Evolutionary conservation across 1,140 invertebrate species (phyloP), one percentile per base, ranked within the genome.

Genomic region (Mamestra configurata): DNA sequence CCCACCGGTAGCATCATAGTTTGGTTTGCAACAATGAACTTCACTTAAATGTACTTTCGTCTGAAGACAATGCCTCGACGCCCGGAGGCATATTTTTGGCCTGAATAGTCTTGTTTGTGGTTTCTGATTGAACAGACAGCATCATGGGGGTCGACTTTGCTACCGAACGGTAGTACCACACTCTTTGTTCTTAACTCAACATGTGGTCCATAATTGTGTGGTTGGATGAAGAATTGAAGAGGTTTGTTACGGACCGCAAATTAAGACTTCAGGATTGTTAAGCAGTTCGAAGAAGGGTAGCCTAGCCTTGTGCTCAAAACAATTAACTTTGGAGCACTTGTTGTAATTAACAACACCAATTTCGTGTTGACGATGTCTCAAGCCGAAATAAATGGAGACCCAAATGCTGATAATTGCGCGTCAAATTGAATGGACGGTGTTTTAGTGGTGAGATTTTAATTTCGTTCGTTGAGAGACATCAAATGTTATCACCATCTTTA

Each of bases 1-100:
- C 90, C 92, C 89, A 94, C 88, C 88, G 89, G 88, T 90, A 92
- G 89, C 90, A 93, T 94, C 86, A 94, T 92, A 92, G 89, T 91
- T 89, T 88, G 91, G 91, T 92, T 87, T 82, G 76, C 79, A 86
- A 93, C 90, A 93, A 93, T 89, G 81, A 78, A 80, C 79, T 79
- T 51, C 79, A 87, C 82, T 84, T 87, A 87, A 83, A 83, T 77
- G 71, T 77, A 86, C 84, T 86, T 88, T 89, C 84, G 66, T 81
- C 35, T 27, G 80, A 77, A 90, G 85, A 90, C 90, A 92, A 84
- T 82, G 66, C 66, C 49, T 80, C 79, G 46, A 51, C 77, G 59
- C 53, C 4, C 31, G 37, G 71, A 77, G 40, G 55, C 79, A 79
- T 79, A 71, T 79, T 66, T 35, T 24, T 51, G 35, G 55, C 8